phyloP scores from a whole-genome alignment of 2,797 vertebrate genomes.

The Morus bassanus region DNA sequence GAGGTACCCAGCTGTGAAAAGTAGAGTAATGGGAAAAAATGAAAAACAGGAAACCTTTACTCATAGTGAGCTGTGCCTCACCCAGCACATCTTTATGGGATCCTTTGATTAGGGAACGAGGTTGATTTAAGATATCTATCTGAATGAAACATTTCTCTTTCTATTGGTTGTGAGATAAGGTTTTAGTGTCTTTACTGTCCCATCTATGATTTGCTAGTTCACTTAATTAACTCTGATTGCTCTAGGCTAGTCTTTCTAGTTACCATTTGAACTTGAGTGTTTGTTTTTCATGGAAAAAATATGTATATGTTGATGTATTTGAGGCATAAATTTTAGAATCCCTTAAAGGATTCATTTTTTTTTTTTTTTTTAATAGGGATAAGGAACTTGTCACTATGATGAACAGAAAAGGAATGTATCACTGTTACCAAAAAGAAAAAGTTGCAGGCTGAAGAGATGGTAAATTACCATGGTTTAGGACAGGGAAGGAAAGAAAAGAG shows the following conservation, averaged over 20 bases:
- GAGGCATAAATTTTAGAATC: not conserved
- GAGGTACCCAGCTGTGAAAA: not conserved
- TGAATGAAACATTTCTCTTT: not conserved
- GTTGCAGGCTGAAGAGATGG: not conserved
- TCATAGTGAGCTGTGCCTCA: not conserved
- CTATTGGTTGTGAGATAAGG: not conserved
- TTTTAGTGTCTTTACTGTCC: not conserved
- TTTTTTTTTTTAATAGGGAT: not conserved
- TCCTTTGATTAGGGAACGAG: not conserved
- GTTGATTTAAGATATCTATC: not conserved
- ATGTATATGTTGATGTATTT: not conserved
- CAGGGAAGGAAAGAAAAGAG: not conserved
- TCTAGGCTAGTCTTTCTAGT: not conserved
- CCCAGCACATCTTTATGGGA: not conserved
- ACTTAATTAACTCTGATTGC: not conserved
- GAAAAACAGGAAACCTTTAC: not conserved
- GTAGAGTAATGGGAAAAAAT: not conserved
- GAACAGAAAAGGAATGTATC: not conserved
- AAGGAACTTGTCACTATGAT: not conserved
- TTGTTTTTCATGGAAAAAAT: not conserved
- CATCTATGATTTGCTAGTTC: not conserved
- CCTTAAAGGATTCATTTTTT: rapidly evolving
- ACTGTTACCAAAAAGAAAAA: not conserved
- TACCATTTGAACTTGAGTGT: not conserved
- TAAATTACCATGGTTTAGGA: not conserved